These are phyloP conservation scores for Neoascia interrupta DNA, from an alignment of 2,888 invertebrate genomes.

Conservation along the genomic window DNA sequence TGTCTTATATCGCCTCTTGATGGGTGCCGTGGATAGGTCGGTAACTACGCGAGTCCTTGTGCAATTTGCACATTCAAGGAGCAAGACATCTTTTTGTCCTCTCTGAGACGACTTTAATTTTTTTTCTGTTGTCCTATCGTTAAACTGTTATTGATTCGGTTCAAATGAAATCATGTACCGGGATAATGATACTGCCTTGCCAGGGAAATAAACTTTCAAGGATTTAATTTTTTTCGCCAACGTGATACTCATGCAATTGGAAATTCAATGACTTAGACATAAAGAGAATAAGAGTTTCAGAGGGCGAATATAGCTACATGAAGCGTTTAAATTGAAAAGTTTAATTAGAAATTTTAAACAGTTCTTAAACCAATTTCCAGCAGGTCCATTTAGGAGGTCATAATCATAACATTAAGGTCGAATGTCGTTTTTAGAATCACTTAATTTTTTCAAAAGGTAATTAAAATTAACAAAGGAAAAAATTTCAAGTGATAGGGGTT, in stretches of 20 bases:
- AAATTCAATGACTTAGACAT: constrained; percentile 10
- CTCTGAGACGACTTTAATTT: background rate
- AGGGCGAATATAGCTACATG: no score
- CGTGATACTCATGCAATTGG: constrained; percentile 32
- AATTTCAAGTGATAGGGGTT: constrained; percentile 28
- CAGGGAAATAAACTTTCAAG: constrained; percentile 36
- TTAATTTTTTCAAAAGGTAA: constrained; percentile 19
- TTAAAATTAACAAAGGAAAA: constrained; percentile 34
- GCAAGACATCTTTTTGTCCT: constrained; percentile 1
- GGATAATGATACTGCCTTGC: constrained; percentile 21
- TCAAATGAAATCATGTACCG: constrained; percentile 46
- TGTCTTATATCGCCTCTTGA: constrained; percentile 5
- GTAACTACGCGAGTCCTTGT: background rate
- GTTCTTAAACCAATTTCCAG: constrained; percentile 3
- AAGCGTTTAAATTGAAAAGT: constrained; percentile 59
- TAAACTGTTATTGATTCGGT: constrained; percentile 61
- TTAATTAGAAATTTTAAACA: constrained; percentile 61
- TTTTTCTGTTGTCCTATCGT: constrained; percentile 3
- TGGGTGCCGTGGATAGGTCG: background rate
- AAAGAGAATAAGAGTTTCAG: constrained; percentile 8
- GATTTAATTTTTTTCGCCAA: constrained; percentile 30
- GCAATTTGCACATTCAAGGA: constrained; percentile 24
- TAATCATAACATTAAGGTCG: constrained; percentile 34
- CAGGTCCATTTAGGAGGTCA: background rate
- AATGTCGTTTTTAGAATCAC: constrained; percentile 34